Conservation (phyloP, 2,797 vertebrate species). For the Melanotaenia trifasciata region DNA sequence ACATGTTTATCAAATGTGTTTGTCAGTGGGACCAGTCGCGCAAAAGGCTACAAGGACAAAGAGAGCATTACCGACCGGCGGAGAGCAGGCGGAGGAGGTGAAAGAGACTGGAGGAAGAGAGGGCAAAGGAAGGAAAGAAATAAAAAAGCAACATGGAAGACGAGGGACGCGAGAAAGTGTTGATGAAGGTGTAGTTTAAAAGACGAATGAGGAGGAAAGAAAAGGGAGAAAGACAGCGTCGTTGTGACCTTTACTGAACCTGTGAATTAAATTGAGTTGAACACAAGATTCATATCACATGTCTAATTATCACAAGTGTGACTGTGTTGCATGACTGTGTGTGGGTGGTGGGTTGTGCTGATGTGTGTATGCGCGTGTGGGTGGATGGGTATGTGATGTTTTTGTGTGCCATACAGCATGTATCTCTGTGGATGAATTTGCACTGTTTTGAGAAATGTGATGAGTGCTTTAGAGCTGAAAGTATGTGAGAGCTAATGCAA, state of each 20-base stretch:
- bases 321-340: constrained; percentile 13
- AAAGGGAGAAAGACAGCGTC: constrained; percentile 10
- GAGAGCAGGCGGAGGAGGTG: constrained; percentile 8
- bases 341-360: constrained; percentile 6
- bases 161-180: constrained; percentile 12
- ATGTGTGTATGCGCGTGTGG: constrained; percentile 11
- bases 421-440: constrained; percentile 25
- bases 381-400: constrained; percentile 21
- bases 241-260: constrained; percentile 70
- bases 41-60: constrained; percentile 63
- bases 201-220: constrained; percentile 9
- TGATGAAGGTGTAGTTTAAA: constrained; percentile 29
- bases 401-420: constrained; percentile 4
- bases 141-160: constrained; percentile 24
- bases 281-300: constrained; percentile 67
- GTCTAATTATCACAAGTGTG: constrained; percentile 51
- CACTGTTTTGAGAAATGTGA: constrained; percentile 3
- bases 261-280: constrained; percentile 64
- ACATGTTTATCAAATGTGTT: constrained; percentile 66
- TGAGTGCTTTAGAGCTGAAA: constrained; percentile 26
- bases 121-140: constrained; percentile 10
- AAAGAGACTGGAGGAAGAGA: background rate
- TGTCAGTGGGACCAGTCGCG: constrained; percentile 16
- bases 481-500: background rate
- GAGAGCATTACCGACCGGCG: constrained; percentile 37